phyloP scores from a whole-genome alignment of 2,888 invertebrate species.

The Schizaphis graminum region DNA sequence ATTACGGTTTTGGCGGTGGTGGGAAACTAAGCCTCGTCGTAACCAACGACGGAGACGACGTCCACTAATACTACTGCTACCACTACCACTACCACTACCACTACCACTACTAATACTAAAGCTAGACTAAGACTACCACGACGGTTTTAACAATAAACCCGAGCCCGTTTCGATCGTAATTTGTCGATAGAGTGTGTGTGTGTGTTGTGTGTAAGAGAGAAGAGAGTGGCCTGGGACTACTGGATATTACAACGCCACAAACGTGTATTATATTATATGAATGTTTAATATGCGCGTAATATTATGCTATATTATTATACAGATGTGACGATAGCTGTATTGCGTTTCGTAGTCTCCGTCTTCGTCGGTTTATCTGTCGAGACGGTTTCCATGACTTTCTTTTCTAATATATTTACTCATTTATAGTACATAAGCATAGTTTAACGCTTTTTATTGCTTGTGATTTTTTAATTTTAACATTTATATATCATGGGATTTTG shows the following conservation, averaged over 20 bases:
- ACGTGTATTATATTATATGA: neutral
- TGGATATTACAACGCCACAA: neutral
- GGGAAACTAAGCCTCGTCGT: neutral
- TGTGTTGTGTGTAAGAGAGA: neutral
- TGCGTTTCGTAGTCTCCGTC: neutral
- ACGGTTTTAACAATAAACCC: neutral
- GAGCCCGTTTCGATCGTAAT: neutral
- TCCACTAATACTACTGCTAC: neutral
- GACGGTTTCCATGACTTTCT: neutral
- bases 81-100: neutral
- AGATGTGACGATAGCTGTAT: neutral
- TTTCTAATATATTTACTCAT: neutral
- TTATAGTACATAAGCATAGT: neutral
- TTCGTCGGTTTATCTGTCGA: no score
- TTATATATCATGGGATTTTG: no score
- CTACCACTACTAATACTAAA: neutral
- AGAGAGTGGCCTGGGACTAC: neutral
- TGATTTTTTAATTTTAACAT: neutral
- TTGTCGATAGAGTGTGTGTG: neutral
- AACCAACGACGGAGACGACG: neutral
- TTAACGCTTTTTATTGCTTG: neutral
- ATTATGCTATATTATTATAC: neutral
- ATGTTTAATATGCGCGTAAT: neutral
- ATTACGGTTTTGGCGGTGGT: constrained; percentile 24
- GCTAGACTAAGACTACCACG: neutral